Base-by-base conservation (phyloP, 37 sponge, comb jelly and placozoan species). In the Beroe ovata region DNA sequence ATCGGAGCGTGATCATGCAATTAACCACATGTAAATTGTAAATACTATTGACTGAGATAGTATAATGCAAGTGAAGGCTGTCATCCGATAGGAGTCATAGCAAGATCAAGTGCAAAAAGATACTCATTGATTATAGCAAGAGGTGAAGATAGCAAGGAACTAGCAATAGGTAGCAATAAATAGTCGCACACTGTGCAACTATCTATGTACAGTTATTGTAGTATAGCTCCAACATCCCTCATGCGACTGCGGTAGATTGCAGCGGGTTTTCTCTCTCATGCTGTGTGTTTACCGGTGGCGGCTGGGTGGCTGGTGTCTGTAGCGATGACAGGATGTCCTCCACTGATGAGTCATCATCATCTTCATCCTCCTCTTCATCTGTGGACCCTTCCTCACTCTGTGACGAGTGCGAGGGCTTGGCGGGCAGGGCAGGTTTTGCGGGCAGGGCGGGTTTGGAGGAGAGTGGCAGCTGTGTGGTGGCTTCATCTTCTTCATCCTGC, bases 301-400 rank as follows among this genome's bases (percentile, higher is more conserved):
- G 69, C 47, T 77, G 38, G 63, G 19, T 62, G 4, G 1, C 23
- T 25, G 84, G 84, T 32, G 84, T 77, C 41, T 25, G 16, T 14
- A 42, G 8, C 22, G 84, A 39, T 14, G 18, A 19, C 1, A 35
- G 47, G 84, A 77, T 77, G 38, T 42, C 26, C 21, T 77, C 84
- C 18, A 77, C 84, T 41, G 25, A 42, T 11, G 84, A 77, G 26
- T 77, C 84, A 40, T 77, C 84, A 16, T 77, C 47, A 11, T 77
- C 84, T 20, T 77, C 84, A 4, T 77, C 84, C 22, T 38, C 41
- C 1, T 77, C 84, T 25, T 42, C 42, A 6, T 39, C 84, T n/a
- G 16, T 28, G 0, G 38, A n/a, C 84, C 41, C 84, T n/a, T 38
- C 71, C 63, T 20, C 4, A 3, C 28, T 62, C 29, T 26, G 29